phyloP scores from a whole-genome alignment of 1,140 invertebrate species.

The Aradophagus sp. region DNA sequence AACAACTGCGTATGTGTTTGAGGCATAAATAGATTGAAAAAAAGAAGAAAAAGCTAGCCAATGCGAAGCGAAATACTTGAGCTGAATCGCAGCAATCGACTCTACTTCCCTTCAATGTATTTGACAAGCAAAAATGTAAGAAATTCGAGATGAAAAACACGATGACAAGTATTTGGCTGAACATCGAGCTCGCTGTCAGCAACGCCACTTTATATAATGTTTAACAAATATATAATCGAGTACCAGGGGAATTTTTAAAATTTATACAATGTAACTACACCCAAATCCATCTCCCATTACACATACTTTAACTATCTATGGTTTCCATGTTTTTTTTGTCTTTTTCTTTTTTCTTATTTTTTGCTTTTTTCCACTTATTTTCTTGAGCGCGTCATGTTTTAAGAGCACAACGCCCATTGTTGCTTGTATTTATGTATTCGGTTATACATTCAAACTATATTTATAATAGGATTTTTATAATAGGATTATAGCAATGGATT shows the following conservation, averaged over 20 bases:
- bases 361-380: constrained; percentile 5
- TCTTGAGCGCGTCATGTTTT: constrained; percentile 27
- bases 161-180: constrained; percentile 41
- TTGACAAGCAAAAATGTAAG: too few relatives aligned
- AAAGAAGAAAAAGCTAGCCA: constrained; percentile 31
- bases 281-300: constrained; percentile 57
- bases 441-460: constrained; percentile 64
- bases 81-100: too few relatives aligned
- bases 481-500: constrained; percentile 71
- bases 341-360: constrained; percentile 24
- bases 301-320: constrained; percentile 50
- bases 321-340: constrained; percentile 35
- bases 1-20: constrained; percentile 59
- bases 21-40: constrained; percentile 62
- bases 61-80: constrained; percentile 40
- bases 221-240: constrained; percentile 53
- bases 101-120: too few relatives aligned
- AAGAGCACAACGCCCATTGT: constrained; percentile 31
- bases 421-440: constrained; percentile 53
- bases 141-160: too few relatives aligned
- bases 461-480: constrained; percentile 64
- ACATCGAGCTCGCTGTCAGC: constrained; percentile 32
- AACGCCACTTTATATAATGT: constrained; percentile 35
- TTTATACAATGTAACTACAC: constrained; percentile 59
- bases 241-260: constrained; percentile 52